phyloP scores from a whole-genome alignment of 35 echinoderm and acorn worm genomes.

The Ophioderma brevispina region DNA sequence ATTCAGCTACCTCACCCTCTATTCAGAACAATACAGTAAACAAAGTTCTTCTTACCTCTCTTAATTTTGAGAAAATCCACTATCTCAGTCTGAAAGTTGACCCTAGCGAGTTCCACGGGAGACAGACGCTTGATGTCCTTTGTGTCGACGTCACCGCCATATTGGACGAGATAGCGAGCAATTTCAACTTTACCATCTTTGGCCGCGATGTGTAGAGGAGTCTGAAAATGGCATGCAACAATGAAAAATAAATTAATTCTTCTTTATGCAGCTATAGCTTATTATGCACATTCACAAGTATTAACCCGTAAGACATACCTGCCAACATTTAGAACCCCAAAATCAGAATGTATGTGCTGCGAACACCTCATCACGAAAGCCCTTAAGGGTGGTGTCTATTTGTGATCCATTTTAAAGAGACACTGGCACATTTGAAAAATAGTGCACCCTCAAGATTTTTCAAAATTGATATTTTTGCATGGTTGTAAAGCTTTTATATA shows the following conservation, averaged over 20 bases:
- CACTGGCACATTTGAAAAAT: too few species aligned
- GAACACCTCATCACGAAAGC: too few species aligned
- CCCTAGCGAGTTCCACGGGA: slow-evolving; percentile 62
- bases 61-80: slow-evolving; percentile 71
- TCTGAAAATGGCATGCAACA: slow-evolving; percentile 51
- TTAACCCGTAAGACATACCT: too few species aligned
- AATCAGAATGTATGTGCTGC: too few species aligned
- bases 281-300: too few species aligned
- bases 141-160: slow-evolving; percentile 67
- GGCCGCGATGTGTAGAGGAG: slow-evolving; percentile 84
- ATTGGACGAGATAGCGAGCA: slow-evolving; percentile 53
- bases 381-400: too few species aligned
- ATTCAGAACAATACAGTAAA: not conserved
- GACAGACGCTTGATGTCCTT: slow-evolving; percentile 55
- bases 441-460: too few species aligned
- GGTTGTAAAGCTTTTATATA: too few species aligned
- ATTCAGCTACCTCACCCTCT: not conserved
- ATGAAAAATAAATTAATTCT: not conserved
- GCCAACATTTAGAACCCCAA: too few species aligned
- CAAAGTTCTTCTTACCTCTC: slow-evolving; percentile 50
- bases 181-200: slow-evolving; percentile 71
- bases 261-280: too few species aligned
- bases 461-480: too few species aligned
- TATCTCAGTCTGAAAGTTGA: slow-evolving; percentile 46
- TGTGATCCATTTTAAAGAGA: too few species aligned